phyloP scores from a whole-genome alignment of 1,140 invertebrate species.

The Melanaphis sacchari region DNA sequence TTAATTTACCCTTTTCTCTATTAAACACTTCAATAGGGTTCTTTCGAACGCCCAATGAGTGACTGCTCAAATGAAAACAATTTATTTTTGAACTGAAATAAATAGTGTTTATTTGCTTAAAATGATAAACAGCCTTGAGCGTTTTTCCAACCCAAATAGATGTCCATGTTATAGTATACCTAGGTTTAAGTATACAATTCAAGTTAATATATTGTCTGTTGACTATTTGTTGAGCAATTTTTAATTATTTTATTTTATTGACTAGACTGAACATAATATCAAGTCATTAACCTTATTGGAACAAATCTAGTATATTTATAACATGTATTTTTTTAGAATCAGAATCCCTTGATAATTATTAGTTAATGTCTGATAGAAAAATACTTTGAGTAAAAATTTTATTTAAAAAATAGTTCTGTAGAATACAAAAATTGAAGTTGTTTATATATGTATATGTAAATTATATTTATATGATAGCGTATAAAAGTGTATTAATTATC shows the following conservation, averaged over 20 bases:
- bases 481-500: neutral
- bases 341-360: neutral
- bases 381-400: neutral
- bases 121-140: neutral
- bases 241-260: slow-evolving; percentile 11
- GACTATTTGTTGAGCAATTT: neutral
- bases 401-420: neutral
- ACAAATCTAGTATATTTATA: neutral
- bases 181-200: neutral
- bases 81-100: slow-evolving; percentile 9
- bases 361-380: neutral
- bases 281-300: neutral
- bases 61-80: neutral
- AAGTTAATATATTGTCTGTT: neutral
- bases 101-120: neutral
- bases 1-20: neutral
- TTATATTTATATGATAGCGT: too few species aligned
- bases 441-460: neutral
- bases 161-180: neutral
- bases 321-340: neutral
- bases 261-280: neutral
- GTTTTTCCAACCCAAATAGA: neutral
- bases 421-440: neutral
- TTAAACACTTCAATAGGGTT: neutral
- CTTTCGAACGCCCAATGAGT: neutral